Evolutionary conservation across 2,888 invertebrate species (phyloP).

Genomic region (Orthonevra nobilis): DNA sequence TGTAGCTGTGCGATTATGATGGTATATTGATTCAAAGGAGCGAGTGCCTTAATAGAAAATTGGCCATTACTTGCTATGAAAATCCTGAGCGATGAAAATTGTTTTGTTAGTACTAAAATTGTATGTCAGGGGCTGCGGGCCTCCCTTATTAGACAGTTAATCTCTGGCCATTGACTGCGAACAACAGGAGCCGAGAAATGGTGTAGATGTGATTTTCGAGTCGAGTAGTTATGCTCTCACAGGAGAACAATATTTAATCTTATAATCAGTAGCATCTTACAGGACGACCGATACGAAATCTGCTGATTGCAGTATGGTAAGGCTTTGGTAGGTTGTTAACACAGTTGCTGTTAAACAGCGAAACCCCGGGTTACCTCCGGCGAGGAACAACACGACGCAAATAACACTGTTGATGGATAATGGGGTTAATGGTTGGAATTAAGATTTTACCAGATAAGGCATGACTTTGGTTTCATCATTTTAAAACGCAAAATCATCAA

Average conservation of each 20-base stretch:
- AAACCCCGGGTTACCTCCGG: too few species aligned
- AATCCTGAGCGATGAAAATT: constrained; percentile 43
- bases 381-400: too few species aligned
- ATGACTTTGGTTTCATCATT: too few species aligned
- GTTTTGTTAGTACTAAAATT: constrained; percentile 55
- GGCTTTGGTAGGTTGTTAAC: too few species aligned
- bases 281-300: too few species aligned
- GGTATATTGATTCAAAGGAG: constrained; percentile 20
- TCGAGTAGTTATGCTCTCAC: constrained; percentile 1
- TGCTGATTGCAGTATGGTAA: too few species aligned
- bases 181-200: neutral
- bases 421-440: too few species aligned
- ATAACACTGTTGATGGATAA: too few species aligned
- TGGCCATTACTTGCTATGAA: constrained; percentile 62
- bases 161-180: constrained; percentile 37
- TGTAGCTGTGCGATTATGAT: too few species aligned
- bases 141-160: constrained; percentile 37
- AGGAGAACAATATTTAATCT: constrained; percentile 16
- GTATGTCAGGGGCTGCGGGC: neutral
- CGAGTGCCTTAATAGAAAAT: constrained; percentile 64
- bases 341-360: too few species aligned
- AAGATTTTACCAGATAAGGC: too few species aligned
- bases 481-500: too few species aligned
- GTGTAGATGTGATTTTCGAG: constrained; percentile 1
- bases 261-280: constrained; percentile 1